phyloP scores from a whole-genome alignment of 2,113 vertebrate species.

The Bos javanicus region DNA sequence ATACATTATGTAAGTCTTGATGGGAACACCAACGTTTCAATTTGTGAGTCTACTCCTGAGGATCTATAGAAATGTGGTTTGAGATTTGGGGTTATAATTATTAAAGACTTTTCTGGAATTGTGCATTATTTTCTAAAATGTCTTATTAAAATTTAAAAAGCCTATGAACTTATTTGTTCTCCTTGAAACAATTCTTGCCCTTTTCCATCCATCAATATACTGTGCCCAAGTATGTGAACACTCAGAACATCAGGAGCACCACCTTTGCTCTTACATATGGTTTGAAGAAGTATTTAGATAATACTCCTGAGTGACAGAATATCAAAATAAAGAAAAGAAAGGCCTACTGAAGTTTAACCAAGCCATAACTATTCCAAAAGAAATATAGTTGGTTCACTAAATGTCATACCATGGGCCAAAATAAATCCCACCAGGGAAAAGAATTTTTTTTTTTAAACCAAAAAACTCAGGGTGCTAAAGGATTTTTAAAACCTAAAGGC shows the following conservation, averaged over 20 bases:
- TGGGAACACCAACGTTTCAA: neutral
- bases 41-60: neutral
- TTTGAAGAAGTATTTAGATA: neutral
- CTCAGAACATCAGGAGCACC: neutral
- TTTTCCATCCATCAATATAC: neutral
- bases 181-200: neutral
- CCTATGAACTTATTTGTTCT: neutral
- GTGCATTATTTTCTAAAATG: neutral
- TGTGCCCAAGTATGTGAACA: neutral
- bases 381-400: conserved; percentile 20
- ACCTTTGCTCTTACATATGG: neutral
- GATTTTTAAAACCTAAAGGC: conserved; percentile 25
- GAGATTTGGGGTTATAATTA: neutral
- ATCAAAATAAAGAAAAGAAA: conserved; percentile 42
- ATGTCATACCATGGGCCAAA: conserved; percentile 5
- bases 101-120: neutral
- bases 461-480: neutral
- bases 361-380: conserved; percentile 38
- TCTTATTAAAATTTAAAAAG: neutral
- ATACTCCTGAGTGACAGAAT: neutral
- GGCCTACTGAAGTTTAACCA: neutral
- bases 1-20: no score
- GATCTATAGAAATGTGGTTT: neutral
- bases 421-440: conserved; percentile 37
- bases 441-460: neutral